phyloP scores from a whole-genome alignment of 2,797 vertebrate genomes.

The Odontamblyopus rebecca region DNA sequence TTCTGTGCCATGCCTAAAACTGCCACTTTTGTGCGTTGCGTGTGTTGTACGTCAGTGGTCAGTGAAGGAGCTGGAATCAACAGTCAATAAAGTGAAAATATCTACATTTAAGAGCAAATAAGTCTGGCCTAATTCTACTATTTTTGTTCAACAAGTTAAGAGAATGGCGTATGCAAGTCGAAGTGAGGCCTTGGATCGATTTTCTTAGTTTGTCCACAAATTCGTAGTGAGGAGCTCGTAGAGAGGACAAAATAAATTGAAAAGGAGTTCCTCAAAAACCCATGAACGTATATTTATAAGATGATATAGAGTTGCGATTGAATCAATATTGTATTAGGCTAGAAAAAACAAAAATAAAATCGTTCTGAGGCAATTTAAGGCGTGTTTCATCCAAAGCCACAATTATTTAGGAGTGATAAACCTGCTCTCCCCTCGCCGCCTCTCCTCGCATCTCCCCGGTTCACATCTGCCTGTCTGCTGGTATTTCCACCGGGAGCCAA shows the following conservation, averaged over 20 bases:
- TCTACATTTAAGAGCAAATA: neutral
- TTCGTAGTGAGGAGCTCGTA: too few species aligned
- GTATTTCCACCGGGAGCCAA: slow-evolving; percentile 37
- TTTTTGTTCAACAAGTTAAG: neutral
- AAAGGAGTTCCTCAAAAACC: neutral
- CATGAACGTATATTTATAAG: too few species aligned
- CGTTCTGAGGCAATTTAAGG: too few species aligned
- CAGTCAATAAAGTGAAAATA: neutral
- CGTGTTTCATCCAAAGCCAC: neutral
- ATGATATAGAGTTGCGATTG: too few species aligned
- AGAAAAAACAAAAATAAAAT: neutral
- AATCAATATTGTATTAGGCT: too few species aligned
- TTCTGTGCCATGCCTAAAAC: neutral
- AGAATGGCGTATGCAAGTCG: neutral
- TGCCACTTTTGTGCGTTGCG: neutral
- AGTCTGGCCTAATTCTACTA: neutral
- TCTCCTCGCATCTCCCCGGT: neutral
- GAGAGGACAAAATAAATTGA: neutral
- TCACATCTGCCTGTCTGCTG: slow-evolving; percentile 35
- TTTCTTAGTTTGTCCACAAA: neutral
- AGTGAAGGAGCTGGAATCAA: neutral
- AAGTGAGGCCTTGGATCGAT: neutral
- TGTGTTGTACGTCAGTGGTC: neutral
- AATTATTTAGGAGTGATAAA: neutral
- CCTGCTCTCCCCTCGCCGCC: neutral